These are phyloP conservation scores for Gasteruption jaculator DNA, from an alignment of 2,888 invertebrate species.

Conservation along the genomic window DNA sequence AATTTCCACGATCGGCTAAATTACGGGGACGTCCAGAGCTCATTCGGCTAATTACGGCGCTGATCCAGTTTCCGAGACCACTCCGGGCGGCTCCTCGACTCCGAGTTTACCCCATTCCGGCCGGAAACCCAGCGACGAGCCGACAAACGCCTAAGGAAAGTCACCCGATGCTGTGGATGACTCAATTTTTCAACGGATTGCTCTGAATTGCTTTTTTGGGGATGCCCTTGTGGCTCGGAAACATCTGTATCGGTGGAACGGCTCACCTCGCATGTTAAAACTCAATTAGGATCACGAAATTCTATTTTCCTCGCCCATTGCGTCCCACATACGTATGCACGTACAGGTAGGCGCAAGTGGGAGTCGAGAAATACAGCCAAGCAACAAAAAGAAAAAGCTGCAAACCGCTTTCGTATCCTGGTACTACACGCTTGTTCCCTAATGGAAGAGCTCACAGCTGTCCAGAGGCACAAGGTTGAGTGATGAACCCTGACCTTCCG, in stretches of 20 bases:
- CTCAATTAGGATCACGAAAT: conserved; percentile 43
- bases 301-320: conserved; percentile 32
- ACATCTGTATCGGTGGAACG: conserved; percentile 34
- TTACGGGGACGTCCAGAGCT: too few relatives aligned
- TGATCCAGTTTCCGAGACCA: too few relatives aligned
- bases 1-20: too few relatives aligned
- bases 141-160: too few relatives aligned
- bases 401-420: conserved; percentile 25
- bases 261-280: conserved; percentile 39
- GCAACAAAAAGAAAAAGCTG: conserved; percentile 8
- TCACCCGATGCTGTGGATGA: too few relatives aligned
- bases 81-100: too few relatives aligned
- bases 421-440: conserved; percentile 28
- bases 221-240: conserved; percentile 27
- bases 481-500: conserved; percentile 36
- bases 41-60: too few relatives aligned
- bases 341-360: conserved; percentile 11
- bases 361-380: conserved; percentile 12
- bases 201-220: too few relatives aligned
- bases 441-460: conserved; percentile 33
- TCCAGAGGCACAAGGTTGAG: conserved; percentile 29
- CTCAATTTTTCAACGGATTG: too few relatives aligned
- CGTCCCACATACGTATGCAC: conserved; percentile 13
- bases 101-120: too few relatives aligned
- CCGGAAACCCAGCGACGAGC: too few relatives aligned